Evolutionary conservation across 1,140 invertebrate genomes (phyloP), one percentile per base, ranked within the genome.

Genomic region (Bilobella aurantiaca): DNA sequence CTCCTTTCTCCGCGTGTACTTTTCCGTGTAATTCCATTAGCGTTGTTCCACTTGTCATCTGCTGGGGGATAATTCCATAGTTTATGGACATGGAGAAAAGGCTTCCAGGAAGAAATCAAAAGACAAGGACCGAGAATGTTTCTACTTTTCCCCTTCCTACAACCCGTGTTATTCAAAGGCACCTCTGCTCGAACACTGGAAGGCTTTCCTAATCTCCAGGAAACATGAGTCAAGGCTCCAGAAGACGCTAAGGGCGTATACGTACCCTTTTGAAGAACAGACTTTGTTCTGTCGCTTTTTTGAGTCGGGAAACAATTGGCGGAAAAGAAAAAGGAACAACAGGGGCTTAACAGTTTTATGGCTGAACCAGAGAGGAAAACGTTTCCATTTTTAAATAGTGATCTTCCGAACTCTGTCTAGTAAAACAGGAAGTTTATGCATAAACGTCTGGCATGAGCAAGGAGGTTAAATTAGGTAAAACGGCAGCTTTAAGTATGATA

Each of bases 1-100:
- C 8, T 42, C 8, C n/a, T n/a, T 42, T 42, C 37, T 53, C 49
- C 49, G 5, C 23, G 49, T 53, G 34, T 53, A 12, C 37, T 8
- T 53, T 53, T 23, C 49, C 23, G 12, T 53, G 49, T 53, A 53
- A 53, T 53, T 53, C 49, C 49, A 53, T 53, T 53, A 53, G 21
- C 12, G 49, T 53, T 23, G 49, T 53, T 53, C 12, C 49, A 53
- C 14, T 53, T 53, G 49, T 53, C 49, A 53, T 53, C 49, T 53
- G 49, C 5, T 5, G 14, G 23, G 49, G 49, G 49, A 53, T 53
- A 53, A 53, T 53, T 53, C 49, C 23, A 16, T 53, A 53, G 49
- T 53, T 53, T 53, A 53, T 53, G 49, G 49, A 42, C 37, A 12
- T 42, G 37, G 37, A 42, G 8, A 16, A 53, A 53, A 53, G 49